phyloP scores from a whole-genome alignment of 2,888 invertebrate species.

The Hydrotaea diabolus region DNA sequence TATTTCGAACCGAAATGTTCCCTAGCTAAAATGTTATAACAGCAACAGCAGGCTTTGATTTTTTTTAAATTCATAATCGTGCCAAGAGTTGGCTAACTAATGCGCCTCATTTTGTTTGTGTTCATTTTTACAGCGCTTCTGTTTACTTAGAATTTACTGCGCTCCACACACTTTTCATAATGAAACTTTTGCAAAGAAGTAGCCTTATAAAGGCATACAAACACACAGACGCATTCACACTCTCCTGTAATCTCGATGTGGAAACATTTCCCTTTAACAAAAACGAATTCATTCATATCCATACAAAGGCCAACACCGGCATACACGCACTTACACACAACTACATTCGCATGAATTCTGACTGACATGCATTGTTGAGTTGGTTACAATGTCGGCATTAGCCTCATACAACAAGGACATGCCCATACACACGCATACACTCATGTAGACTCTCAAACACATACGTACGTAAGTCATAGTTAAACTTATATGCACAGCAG shows the following conservation, averaged over 20 bases:
- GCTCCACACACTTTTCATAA: slow-evolving; percentile 13
- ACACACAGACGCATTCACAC: neutral
- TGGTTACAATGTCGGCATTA: slow-evolving; percentile 48
- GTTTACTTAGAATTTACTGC: neutral
- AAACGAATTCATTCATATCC: neutral
- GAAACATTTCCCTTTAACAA: slow-evolving; percentile 13
- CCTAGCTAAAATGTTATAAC: too few relatives aligned
- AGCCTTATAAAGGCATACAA: neutral
- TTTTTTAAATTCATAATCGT: too few relatives aligned
- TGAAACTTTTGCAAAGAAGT: neutral
- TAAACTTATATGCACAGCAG: neutral
- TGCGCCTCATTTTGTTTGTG: neutral
- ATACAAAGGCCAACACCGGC: neutral
- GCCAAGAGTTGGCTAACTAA: too few relatives aligned
- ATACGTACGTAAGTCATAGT: too few relatives aligned
- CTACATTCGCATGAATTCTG: slow-evolving; percentile 17
- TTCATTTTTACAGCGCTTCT: neutral
- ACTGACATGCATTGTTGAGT: slow-evolving; percentile 48
- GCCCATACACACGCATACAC: neutral
- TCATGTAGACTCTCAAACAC: neutral
- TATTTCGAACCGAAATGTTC: too few relatives aligned
- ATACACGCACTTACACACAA: neutral
- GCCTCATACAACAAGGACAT: slow-evolving; percentile 43
- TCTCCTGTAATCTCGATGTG: neutral
- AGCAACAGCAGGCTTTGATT: too few relatives aligned